A percentile compares a stretch with the other conserved stretches of the same genome.
phyloP scores from a whole-genome alignment of 1,140 invertebrate genomes.

The Ylistrum balloti region DNA sequence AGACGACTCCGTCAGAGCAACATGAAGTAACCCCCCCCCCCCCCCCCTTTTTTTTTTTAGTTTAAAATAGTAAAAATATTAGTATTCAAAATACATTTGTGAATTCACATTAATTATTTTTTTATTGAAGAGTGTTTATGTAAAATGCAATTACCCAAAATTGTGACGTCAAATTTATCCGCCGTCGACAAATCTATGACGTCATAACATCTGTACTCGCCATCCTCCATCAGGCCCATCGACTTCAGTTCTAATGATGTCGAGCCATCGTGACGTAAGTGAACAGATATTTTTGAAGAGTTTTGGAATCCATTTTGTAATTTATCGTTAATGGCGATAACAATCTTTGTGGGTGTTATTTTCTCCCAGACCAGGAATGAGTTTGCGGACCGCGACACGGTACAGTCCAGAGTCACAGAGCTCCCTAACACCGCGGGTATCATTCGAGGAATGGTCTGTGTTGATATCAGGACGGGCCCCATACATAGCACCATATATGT shows the following conservation, averaged over 20 bases:
- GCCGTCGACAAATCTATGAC: slow-evolving; percentile 41
- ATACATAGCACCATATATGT: background rate
- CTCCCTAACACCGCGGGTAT: slow-evolving; percentile 56
- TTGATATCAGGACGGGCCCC: background rate
- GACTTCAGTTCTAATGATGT: slow-evolving; percentile 3
- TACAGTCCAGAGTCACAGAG: slow-evolving; percentile 52
- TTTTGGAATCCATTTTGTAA: slow-evolving; percentile 50
- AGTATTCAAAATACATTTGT: too few species aligned
- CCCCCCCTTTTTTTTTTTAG: too few species aligned
- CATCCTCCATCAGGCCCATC: slow-evolving; percentile 63
- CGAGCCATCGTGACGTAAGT: background rate
- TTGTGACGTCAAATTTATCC: slow-evolving; percentile 61
- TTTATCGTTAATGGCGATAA: slow-evolving; percentile 62
- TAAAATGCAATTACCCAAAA: slow-evolving; percentile 64
- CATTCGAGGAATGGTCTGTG: background rate
- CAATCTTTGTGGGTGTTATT: slow-evolving; percentile 13
- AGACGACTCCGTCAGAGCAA: too few species aligned
- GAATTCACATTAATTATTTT: too few species aligned
- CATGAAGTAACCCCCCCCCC: too few species aligned
- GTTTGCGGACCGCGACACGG: slow-evolving; percentile 28
- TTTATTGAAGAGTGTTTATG: too few species aligned
- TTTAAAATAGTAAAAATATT: too few species aligned
- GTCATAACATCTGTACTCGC: slow-evolving; percentile 62
- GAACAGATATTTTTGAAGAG: slow-evolving; percentile 49
- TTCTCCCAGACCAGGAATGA: slow-evolving; percentile 60